Evolutionary conservation across 2,113 vertebrate genomes (phyloP).

Genomic region (Marcusenius ussheri): DNA sequence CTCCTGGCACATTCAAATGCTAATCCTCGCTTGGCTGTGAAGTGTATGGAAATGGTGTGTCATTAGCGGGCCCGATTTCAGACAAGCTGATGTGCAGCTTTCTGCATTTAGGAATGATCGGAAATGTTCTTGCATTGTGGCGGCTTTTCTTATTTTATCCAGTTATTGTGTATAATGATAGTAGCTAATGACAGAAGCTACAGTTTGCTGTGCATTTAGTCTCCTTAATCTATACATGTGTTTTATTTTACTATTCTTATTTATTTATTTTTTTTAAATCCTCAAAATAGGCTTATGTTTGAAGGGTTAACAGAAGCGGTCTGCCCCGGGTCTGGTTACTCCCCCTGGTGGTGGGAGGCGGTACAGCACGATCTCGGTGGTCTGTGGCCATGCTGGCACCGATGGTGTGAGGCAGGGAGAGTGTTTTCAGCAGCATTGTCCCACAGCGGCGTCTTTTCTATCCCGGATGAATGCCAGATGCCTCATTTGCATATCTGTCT

Average conservation of each 20-base stretch:
- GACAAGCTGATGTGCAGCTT: background rate
- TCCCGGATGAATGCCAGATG: conserved; percentile 8
- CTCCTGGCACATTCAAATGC: background rate
- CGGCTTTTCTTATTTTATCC: background rate
- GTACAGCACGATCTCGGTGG: background rate
- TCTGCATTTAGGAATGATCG: background rate
- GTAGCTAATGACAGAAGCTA: background rate
- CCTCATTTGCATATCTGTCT: background rate
- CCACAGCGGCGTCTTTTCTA: background rate
- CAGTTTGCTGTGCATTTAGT: background rate
- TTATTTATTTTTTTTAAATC: background rate
- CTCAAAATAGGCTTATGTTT: background rate
- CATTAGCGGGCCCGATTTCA: background rate
- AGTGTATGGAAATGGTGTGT: background rate
- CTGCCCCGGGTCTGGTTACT: background rate
- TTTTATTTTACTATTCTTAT: background rate
- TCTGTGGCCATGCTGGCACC: background rate
- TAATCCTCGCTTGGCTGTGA: background rate
- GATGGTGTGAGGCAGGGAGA: background rate
- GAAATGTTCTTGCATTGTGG: background rate
- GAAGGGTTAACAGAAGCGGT: background rate
- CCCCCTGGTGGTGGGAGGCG: background rate
- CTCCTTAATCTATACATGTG: background rate
- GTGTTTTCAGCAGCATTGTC: background rate
- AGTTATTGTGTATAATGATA: background rate